Percentiles rank a stretch among this genome's conserved stretches.
These are phyloP conservation scores for Spodoptera litura DNA, from an alignment of 1,140 invertebrate species.

Conservation along the genomic window DNA sequence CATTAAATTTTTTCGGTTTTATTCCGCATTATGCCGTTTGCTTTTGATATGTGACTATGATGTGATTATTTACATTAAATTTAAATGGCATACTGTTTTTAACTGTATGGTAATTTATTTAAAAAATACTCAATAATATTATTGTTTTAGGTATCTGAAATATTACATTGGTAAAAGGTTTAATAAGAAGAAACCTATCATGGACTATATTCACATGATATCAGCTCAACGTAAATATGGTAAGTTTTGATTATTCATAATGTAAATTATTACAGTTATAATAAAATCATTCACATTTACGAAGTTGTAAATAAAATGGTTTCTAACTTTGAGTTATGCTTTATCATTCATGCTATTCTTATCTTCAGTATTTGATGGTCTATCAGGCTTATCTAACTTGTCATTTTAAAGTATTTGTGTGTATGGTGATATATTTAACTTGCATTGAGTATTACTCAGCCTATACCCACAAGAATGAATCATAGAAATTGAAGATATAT, in stretches of 20 bases:
- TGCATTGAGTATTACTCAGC: too few relatives aligned
- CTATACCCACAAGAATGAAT: too few relatives aligned
- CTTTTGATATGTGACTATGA: too few relatives aligned
- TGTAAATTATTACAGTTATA: too few relatives aligned
- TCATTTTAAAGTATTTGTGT: too few relatives aligned
- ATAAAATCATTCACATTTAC: too few relatives aligned
- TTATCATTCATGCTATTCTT: not conserved
- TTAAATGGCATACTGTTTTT: not conserved
- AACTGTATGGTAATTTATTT: too few relatives aligned
- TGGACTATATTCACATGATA: constrained; percentile 79
- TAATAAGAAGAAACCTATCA: constrained; percentile 76
- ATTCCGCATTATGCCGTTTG: not conserved
- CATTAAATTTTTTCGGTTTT: not conserved
- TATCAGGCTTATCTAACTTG: too few relatives aligned
- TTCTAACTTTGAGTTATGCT: not conserved
- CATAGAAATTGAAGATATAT: too few relatives aligned
- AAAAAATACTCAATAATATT: too few relatives aligned
- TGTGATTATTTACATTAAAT: not conserved
- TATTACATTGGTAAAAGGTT: constrained; percentile 74
- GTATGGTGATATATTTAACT: too few relatives aligned
- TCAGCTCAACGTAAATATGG: constrained; percentile 79
- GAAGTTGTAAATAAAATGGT: not conserved
- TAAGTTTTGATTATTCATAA: constrained; percentile 57
- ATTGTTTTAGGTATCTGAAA: constrained; percentile 69
- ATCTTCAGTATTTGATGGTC: not conserved